Conservation (phyloP, 2,113 vertebrate genomes). For the Malurus alboscapulatus region DNA sequence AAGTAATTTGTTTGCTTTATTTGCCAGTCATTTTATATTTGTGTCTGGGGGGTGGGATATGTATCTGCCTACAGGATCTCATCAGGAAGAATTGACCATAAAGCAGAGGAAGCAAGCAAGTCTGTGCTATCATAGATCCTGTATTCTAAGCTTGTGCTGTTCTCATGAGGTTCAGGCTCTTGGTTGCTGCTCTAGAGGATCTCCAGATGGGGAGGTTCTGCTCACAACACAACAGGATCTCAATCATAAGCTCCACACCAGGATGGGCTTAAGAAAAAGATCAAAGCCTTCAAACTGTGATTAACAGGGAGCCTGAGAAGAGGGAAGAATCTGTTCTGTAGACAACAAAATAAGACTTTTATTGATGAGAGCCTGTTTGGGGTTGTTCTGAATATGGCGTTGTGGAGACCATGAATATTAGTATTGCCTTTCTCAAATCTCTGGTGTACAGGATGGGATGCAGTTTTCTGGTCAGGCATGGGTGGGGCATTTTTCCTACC, state of each 20-base stretch:
- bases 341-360: background rate
- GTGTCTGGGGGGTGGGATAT: background rate
- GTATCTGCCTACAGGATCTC: background rate
- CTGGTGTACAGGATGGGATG: background rate
- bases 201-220: background rate
- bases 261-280: background rate
- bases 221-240: accelerated
- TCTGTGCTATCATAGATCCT: background rate
- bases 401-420: background rate
- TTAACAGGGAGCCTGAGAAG: background rate
- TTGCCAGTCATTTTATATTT: background rate
- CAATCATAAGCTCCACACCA: background rate
- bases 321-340: background rate
- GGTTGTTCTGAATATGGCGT: background rate
- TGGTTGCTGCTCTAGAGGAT: background rate
- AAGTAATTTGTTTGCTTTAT: background rate
- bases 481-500: background rate
- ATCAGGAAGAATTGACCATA: background rate
- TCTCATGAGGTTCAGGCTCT: background rate
- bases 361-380: background rate
- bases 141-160: background rate
- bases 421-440: background rate
- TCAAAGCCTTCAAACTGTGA: background rate
- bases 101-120: background rate
- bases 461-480: background rate